Evolutionary conservation across 2,113 vertebrate genomes (phyloP).

Genomic region (Tor tambroides): DNA sequence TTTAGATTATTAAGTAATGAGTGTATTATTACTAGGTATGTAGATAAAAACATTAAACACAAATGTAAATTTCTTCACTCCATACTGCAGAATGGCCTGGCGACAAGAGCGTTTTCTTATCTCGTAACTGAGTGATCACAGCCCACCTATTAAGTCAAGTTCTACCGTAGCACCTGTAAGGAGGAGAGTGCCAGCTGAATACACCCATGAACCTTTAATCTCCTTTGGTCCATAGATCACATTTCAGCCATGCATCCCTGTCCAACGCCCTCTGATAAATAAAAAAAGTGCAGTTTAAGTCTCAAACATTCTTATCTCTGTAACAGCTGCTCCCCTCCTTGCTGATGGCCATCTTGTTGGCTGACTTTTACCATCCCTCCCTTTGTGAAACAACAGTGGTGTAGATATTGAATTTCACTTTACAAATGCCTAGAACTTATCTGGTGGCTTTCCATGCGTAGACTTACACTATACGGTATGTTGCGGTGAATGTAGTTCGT

Average conservation of each 20-base stretch:
- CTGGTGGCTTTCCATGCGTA: neutral
- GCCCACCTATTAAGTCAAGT: slow-evolving; percentile 18
- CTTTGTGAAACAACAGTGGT: slow-evolving; percentile 21
- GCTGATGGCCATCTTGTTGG: slow-evolving; percentile 26
- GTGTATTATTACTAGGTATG: neutral
- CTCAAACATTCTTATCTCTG: slow-evolving; percentile 33
- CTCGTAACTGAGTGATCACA: slow-evolving; percentile 37
- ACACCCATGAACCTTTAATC: slow-evolving; percentile 40
- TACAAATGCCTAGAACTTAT: neutral
- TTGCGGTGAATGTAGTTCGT: neutral
- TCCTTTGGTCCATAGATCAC: slow-evolving; percentile 38
- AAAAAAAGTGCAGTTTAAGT: slow-evolving; percentile 16
- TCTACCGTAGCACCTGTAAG: slow-evolving; percentile 30
- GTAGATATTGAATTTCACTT: neutral
- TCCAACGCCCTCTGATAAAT: slow-evolving; percentile 44
- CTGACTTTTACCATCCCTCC: neutral
- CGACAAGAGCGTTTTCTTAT: slow-evolving; percentile 39
- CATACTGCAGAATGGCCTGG: slow-evolving; percentile 10
- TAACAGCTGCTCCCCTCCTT: slow-evolving; percentile 17
- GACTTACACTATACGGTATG: neutral
- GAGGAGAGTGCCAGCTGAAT: slow-evolving; percentile 34
- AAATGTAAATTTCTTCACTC: neutral
- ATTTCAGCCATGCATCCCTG: slow-evolving; percentile 27
- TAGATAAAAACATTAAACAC: neutral
- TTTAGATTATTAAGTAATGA: neutral